These are phyloP conservation scores for Neogobius melanostomus DNA, from an alignment of 2,113 vertebrate species.

Conservation along the genomic window DNA sequence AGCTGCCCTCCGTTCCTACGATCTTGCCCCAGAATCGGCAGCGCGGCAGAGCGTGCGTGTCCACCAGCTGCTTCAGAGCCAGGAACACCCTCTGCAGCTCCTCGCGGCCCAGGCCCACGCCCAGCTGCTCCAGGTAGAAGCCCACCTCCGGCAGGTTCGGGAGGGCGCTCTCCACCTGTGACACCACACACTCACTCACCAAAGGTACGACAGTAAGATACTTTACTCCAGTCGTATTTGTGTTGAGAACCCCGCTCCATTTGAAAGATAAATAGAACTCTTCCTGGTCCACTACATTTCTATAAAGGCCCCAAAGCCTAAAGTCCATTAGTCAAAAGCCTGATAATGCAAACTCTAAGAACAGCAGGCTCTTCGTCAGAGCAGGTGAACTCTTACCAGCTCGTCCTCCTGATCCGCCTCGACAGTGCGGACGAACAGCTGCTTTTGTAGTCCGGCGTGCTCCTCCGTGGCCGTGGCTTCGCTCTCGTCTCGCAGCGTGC, in stretches of 20 bases:
- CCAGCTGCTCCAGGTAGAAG: constrained; percentile 91
- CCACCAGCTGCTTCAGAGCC: constrained; percentile 86
- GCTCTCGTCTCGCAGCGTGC: constrained; percentile 76
- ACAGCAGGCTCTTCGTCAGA: background rate
- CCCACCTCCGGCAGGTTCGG: constrained; percentile 87
- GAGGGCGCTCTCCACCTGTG: constrained; percentile 79
- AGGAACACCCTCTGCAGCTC: constrained; percentile 88
- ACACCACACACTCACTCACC: background rate
- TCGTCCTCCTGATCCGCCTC: constrained; percentile 77
- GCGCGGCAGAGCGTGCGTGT: constrained; percentile 76
- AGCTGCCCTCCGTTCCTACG: constrained; percentile 84
- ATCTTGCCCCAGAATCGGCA: constrained; percentile 97
- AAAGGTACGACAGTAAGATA: background rate
- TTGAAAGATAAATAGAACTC: too few relatives aligned
- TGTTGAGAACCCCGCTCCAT: too few relatives aligned
- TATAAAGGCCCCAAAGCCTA: too few relatives aligned
- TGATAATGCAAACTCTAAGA: too few relatives aligned
- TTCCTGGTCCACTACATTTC: too few relatives aligned
- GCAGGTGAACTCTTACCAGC: constrained; percentile 46
- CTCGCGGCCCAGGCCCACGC: constrained; percentile 83
- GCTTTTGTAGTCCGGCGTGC: constrained; percentile 79
- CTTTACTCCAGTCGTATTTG: too few relatives aligned
- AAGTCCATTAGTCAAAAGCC: too few relatives aligned
- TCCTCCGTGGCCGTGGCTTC: constrained; percentile 66
- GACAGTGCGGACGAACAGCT: constrained; percentile 77